phyloP scores from a whole-genome alignment of 2,888 invertebrate genomes.

The Spodoptera picta region DNA sequence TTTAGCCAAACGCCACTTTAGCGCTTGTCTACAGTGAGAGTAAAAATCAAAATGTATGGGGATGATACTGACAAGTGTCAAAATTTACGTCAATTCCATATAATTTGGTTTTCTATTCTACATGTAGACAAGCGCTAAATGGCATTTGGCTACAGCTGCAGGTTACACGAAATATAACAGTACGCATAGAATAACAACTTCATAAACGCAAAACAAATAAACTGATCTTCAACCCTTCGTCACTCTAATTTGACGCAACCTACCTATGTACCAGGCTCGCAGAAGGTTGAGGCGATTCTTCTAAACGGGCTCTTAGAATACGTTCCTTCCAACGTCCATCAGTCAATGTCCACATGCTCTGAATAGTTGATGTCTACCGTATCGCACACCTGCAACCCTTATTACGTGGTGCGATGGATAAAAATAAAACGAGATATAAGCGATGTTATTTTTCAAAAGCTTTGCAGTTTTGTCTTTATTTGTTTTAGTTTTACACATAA shows the following conservation, averaged over 20 bases:
- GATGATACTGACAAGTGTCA: no score
- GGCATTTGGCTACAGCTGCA: no score
- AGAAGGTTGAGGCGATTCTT: slow-evolving; percentile 35
- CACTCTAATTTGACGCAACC: slow-evolving; percentile 38
- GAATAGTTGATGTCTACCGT: slow-evolving; percentile 68
- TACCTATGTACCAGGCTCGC: slow-evolving; percentile 27
- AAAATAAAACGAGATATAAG: slow-evolving; percentile 14
- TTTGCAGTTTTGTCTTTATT: slow-evolving; percentile 8
- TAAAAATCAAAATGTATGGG: no score
- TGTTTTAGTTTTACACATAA: not conserved
- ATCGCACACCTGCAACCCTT: slow-evolving; percentile 56
- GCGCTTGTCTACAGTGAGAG: no score
- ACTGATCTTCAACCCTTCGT: slow-evolving; percentile 16
- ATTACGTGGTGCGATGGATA: slow-evolving; percentile 28
- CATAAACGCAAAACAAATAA: slow-evolving; percentile 8
- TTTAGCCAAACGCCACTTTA: no score
- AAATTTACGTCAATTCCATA: no score
- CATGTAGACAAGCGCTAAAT: no score
- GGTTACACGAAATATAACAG: no score
- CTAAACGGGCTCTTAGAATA: slow-evolving; percentile 38
- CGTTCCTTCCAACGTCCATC: slow-evolving; percentile 57
- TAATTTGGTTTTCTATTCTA: no score
- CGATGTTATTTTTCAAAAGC: slow-evolving; percentile 22
- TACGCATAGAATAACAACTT: not conserved
- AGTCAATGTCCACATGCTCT: slow-evolving; percentile 69